Percentiles rank a stretch among this genome's conserved stretches.
Conservation (phyloP, 2,113 vertebrate genomes). For the Daphoenositta chrysoptera region DNA sequence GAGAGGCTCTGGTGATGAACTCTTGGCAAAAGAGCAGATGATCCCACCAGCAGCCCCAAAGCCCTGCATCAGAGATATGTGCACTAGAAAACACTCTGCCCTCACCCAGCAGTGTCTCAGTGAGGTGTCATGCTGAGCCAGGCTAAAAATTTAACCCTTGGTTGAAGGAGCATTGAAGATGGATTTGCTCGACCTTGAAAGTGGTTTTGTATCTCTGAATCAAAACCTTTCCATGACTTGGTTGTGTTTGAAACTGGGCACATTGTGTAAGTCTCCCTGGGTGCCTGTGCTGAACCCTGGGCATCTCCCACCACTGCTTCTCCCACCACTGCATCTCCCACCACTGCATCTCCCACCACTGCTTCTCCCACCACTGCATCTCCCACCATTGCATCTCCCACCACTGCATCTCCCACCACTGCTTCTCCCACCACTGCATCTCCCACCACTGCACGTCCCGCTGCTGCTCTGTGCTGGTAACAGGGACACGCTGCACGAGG, state of each 20-base stretch:
- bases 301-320: neutral
- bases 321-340: neutral
- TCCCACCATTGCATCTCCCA: neutral
- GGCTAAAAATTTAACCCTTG: neutral
- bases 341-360: neutral
- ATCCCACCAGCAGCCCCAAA: neutral
- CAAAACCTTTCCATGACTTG: neutral
- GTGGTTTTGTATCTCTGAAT: neutral
- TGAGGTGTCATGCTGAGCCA: neutral
- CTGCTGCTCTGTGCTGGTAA: neutral
- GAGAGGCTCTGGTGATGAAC: neutral
- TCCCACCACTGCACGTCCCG: neutral
- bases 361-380: neutral
- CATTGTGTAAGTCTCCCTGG: neutral
- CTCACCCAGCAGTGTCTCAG: neutral
- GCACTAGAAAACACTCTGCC: neutral
- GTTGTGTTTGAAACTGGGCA: neutral
- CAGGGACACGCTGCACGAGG: fast-evolving
- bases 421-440: neutral
- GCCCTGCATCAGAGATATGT: neutral
- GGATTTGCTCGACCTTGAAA: neutral
- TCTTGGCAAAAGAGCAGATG: neutral
- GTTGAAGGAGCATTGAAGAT: neutral
- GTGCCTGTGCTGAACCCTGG: neutral
- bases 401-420: neutral